Evolutionary conservation across 2,888 invertebrate genomes (phyloP).

Genomic region (Orthosia gracilis): DNA sequence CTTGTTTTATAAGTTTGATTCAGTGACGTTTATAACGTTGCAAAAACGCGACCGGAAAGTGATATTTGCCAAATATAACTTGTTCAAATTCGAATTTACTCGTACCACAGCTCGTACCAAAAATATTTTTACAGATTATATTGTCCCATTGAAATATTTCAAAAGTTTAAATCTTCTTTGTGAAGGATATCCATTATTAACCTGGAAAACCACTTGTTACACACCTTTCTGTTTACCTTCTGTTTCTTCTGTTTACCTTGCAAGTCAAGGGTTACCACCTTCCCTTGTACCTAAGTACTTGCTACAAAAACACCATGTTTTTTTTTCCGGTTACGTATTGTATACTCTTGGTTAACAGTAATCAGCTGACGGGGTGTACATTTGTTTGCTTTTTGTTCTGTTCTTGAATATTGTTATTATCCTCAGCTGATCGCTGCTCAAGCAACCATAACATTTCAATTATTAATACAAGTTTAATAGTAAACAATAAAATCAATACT

Average conservation of each 20-base stretch:
- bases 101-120: not conserved
- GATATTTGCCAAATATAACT: not conserved
- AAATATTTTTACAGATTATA: not conserved
- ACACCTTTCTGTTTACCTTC: not conserved
- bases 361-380: conserved; percentile 19
- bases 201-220: conserved; percentile 14
- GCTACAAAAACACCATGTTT: not conserved
- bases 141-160: not conserved
- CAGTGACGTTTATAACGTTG: conserved; percentile 24
- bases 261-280: too few species aligned
- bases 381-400: not conserved
- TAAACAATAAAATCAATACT: conserved; percentile 22
- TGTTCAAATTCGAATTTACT: not conserved
- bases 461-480: not conserved
- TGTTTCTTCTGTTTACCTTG: too few species aligned
- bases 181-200: not conserved
- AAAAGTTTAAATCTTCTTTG: not conserved
- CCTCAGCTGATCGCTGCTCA: conserved; percentile 18
- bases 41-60: conserved; percentile 21
- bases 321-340: not conserved
- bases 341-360: conserved; percentile 21
- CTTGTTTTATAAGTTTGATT: conserved; percentile 53
- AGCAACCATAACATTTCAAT: not conserved
- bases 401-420: not conserved
- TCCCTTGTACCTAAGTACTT: too few species aligned